phyloP scores from a whole-genome alignment of 2,797 vertebrate genomes.

The Iguana delicatissima region DNA sequence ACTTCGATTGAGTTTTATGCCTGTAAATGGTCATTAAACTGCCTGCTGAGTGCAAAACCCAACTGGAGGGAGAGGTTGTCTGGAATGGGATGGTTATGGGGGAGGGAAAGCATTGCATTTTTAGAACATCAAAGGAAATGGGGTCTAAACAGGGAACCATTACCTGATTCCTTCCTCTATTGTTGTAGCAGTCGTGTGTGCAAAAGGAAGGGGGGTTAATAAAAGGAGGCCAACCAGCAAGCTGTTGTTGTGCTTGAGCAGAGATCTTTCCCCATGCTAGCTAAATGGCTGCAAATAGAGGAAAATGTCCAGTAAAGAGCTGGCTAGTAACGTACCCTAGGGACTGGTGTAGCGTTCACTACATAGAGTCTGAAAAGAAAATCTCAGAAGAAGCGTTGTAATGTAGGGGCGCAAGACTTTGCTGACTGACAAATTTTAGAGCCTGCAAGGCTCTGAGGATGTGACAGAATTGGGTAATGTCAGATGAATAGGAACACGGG shows the following conservation, averaged over 20 bases:
- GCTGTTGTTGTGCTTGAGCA: neutral
- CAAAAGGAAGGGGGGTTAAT: neutral
- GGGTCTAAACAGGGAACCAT: neutral
- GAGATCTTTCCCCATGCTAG: neutral
- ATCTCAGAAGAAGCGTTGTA: too few species aligned
- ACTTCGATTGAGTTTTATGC: neutral
- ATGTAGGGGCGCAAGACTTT: neutral
- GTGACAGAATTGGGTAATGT: neutral
- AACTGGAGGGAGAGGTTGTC: neutral
- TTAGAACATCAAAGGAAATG: neutral
- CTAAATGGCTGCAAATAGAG: neutral
- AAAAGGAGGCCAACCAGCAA: neutral
- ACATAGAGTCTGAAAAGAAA: neutral
- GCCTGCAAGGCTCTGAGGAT: neutral
- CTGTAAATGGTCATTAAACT: slow-evolving; percentile 15
- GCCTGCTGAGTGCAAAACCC: neutral
- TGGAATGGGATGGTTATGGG: fast-evolving
- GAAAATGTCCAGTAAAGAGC: neutral
- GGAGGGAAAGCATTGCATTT: neutral
- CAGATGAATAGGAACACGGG: neutral
- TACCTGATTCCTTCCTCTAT: neutral
- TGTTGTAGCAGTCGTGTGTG: neutral
- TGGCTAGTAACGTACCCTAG: neutral
- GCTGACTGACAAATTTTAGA: neutral
- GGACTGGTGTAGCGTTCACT: neutral